Percentiles rank a stretch among this genome's conserved stretches.
Evolutionary conservation across 2,888 invertebrate genomes (phyloP).

Genomic region (Pachymerium ferrugineum): DNA sequence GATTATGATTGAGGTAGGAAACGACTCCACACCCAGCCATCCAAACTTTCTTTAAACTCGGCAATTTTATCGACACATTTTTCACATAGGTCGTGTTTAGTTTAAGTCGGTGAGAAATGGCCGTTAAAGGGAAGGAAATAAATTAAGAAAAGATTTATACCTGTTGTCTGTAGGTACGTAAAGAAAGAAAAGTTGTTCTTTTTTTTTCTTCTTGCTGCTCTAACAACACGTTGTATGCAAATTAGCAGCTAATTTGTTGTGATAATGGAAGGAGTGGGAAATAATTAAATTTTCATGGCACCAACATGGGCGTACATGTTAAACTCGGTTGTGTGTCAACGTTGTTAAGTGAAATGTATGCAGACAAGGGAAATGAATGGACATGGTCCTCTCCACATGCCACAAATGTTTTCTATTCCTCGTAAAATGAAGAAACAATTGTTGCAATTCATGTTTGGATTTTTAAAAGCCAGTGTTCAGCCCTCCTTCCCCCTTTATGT

Average conservation of each 20-base stretch:
- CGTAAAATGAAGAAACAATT: not conserved
- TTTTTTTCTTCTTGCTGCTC: not conserved
- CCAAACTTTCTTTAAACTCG: too few species aligned
- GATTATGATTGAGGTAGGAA: too few species aligned
- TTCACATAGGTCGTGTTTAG: not conserved
- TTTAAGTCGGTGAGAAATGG: not conserved
- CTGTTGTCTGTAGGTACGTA: not conserved
- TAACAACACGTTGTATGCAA: not conserved
- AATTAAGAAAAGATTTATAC: not conserved
- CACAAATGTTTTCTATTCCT: not conserved
- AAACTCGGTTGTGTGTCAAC: slow-evolving; percentile 1
- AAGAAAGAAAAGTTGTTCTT: not conserved
- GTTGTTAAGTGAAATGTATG: not conserved
- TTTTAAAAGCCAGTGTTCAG: too few species aligned
- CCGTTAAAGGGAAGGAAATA: not conserved
- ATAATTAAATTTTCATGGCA: slow-evolving; percentile 11
- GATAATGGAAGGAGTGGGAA: slow-evolving; percentile 3
- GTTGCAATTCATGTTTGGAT: too few species aligned
- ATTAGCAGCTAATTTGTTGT: slow-evolving; percentile 16
- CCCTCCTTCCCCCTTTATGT: too few species aligned
- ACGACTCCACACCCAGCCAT: too few species aligned
- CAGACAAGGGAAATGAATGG: not conserved
- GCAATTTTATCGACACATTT: not conserved
- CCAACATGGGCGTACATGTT: slow-evolving; percentile 7
- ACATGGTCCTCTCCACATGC: too few species aligned